Conservation (phyloP, 2,797 vertebrate genomes). For the Anguilla anguilla region DNA sequence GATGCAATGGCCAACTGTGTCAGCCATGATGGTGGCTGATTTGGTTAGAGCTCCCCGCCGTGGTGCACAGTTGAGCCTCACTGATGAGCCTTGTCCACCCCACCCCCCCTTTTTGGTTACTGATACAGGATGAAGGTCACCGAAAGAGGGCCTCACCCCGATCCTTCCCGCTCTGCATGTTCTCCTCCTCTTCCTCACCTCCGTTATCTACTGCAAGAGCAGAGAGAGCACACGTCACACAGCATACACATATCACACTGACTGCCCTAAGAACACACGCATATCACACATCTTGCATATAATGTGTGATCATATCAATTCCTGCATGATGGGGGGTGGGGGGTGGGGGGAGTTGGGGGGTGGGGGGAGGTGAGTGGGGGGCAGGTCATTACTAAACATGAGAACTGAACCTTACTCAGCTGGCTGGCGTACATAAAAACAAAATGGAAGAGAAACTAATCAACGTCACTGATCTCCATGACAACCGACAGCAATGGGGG, state of each 20-base stretch:
- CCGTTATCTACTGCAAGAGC: slow-evolving; percentile 79
- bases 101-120: background rate
- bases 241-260: background rate
- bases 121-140: background rate
- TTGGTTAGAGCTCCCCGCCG: no score
- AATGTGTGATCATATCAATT: background rate
- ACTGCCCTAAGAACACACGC: background rate
- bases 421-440: background rate
- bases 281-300: no score
- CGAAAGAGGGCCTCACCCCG: slow-evolving; percentile 71
- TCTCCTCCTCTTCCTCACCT: slow-evolving; percentile 81
- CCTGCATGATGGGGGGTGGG: background rate
- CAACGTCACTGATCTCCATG: background rate
- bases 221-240: slow-evolving; percentile 34
- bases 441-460: background rate
- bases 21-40: no score
- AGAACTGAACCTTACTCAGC: background rate
- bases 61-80: no score
- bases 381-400: background rate
- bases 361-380: no score
- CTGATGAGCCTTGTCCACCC: no score
- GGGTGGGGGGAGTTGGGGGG: no score
- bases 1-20: no score
- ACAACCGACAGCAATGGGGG: background rate
- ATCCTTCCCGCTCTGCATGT: slow-evolving; percentile 89